Percentiles rank a stretch among this genome's conserved stretches.
Evolutionary conservation across 2,888 invertebrate species (phyloP).

Genomic region (Oeneis ivallda): DNA sequence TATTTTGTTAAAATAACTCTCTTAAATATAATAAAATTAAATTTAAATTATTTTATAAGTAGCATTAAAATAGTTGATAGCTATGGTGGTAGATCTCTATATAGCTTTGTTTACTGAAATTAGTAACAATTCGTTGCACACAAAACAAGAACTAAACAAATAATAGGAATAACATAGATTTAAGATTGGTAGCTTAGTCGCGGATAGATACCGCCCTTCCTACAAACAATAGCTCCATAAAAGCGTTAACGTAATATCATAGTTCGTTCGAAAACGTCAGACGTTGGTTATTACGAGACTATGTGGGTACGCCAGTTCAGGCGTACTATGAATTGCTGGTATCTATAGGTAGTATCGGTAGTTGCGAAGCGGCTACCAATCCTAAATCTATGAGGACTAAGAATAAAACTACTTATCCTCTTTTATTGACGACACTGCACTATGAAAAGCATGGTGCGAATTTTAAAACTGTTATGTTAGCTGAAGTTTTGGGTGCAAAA

Average conservation of each 20-base stretch:
- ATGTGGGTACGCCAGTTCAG: too few species aligned
- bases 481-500: slow-evolving; percentile 11
- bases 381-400: too few species aligned
- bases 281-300: too few species aligned
- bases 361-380: too few species aligned
- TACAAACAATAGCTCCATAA: too few species aligned
- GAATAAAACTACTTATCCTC: neutral
- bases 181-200: too few species aligned
- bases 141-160: neutral
- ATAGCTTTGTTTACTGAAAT: slow-evolving; percentile 5
- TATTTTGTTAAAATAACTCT: slow-evolving; percentile 29
- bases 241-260: too few species aligned
- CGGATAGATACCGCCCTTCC: too few species aligned
- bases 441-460: neutral
- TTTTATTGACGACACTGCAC: neutral
- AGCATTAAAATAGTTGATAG: slow-evolving; percentile 17
- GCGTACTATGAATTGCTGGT: too few species aligned
- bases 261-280: too few species aligned
- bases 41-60: slow-evolving; percentile 48
- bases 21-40: slow-evolving; percentile 32
- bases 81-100: slow-evolving; percentile 32
- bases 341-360: too few species aligned
- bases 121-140: neutral
- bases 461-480: neutral
- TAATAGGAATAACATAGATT: too few species aligned